Conservation (phyloP, 2,888 invertebrate species). For the Plebejus melissa region DNA sequence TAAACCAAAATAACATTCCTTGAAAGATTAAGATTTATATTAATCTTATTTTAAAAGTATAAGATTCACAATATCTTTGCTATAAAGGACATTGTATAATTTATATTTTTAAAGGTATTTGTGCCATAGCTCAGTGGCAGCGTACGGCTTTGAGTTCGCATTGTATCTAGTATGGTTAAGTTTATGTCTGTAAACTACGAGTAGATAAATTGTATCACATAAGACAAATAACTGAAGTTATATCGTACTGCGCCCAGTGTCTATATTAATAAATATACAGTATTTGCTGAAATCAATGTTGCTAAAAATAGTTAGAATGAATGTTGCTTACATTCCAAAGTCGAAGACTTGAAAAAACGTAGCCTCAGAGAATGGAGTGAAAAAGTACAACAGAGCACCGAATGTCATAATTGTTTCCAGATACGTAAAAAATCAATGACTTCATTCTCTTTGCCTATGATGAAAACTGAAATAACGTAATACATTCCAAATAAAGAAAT, state of each 20-base stretch:
- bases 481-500: constrained; percentile 65
- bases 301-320: constrained; percentile 44
- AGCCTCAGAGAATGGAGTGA: not conserved
- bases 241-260: constrained; percentile 46
- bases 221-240: constrained; percentile 54
- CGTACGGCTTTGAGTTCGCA: constrained; percentile 65
- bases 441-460: constrained; percentile 31
- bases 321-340: constrained; percentile 55
- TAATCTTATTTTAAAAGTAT: constrained; percentile 29
- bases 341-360: constrained; percentile 30
- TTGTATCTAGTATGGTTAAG: constrained; percentile 64
- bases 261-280: constrained; percentile 43
- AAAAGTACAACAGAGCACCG: not conserved
- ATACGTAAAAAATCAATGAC: not conserved
- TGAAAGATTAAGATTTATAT: constrained; percentile 24
- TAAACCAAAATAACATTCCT: constrained; percentile 30
- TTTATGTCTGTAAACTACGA: constrained; percentile 66
- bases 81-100: constrained; percentile 56
- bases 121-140: constrained; percentile 75
- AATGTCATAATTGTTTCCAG: not conserved
- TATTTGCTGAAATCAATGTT: constrained; percentile 44
- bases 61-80: constrained; percentile 30
- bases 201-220: constrained; percentile 62
- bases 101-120: constrained; percentile 63
- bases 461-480: constrained; percentile 54